Percentiles rank a stretch among this genome's conserved stretches.
phyloP scores from a whole-genome alignment of 2,113 vertebrate species.

The Larimichthys polyactis region DNA sequence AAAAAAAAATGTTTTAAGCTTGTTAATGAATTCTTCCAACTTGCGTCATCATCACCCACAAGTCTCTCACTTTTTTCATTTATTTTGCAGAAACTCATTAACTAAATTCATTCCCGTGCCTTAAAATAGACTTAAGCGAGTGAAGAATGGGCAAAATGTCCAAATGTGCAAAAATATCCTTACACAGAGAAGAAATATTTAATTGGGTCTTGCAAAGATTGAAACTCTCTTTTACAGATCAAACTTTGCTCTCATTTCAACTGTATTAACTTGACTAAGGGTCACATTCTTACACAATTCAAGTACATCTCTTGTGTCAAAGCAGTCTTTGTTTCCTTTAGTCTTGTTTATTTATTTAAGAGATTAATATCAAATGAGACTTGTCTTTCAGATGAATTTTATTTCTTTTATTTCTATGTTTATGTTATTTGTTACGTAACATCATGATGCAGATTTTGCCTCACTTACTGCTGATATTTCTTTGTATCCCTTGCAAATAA shows the following conservation, averaged over 20 bases:
- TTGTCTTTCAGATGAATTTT: background rate
- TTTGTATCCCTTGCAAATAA: conserved; percentile 62
- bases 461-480: background rate
- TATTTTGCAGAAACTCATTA: conserved; percentile 16
- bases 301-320: background rate
- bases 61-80: background rate
- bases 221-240: background rate
- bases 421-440: conserved; percentile 7
- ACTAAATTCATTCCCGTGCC: background rate
- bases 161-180: background rate
- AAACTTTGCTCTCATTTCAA: background rate
- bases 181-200: background rate
- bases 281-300: background rate
- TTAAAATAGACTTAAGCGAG: background rate
- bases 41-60: background rate
- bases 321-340: background rate
- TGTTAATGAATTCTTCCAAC: conserved; percentile 1
- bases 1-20: background rate
- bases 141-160: conserved; percentile 6
- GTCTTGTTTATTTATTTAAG: background rate
- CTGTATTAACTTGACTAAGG: background rate
- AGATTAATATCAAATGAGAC: conserved; percentile 1
- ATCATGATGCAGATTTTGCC: background rate
- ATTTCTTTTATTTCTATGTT: background rate
- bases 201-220: conserved; percentile 8